These are phyloP conservation scores for Amphiura filiformis DNA, from an alignment of 35 echinoderm and acorn worm genomes.

Conservation along the genomic window DNA sequence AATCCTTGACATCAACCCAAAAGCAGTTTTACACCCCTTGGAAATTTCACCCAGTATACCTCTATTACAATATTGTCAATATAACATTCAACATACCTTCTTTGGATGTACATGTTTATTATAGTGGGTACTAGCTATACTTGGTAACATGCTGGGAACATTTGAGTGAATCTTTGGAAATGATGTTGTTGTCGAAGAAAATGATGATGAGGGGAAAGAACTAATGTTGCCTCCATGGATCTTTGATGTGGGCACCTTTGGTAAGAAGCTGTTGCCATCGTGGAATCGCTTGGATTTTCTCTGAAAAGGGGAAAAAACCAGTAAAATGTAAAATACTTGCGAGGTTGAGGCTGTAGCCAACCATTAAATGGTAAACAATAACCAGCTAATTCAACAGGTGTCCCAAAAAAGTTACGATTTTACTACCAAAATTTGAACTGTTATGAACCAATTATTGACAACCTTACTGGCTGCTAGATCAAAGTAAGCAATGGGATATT, in stretches of 20 bases:
- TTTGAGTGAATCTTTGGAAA: slow-evolving; percentile 96
- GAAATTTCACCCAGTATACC: too few species aligned
- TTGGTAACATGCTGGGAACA: slow-evolving; percentile 84
- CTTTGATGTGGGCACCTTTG: slow-evolving; percentile 75
- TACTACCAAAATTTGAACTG: too few species aligned
- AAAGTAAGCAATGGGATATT: too few species aligned
- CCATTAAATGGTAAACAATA: too few species aligned
- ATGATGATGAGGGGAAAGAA: slow-evolving; percentile 56
- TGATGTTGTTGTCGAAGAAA: slow-evolving; percentile 54
- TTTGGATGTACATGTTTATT: slow-evolving; percentile 70
- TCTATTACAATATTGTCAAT: too few species aligned
- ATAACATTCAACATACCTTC: slow-evolving; percentile 77
- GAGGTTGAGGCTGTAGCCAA: too few species aligned
- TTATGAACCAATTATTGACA: too few species aligned
- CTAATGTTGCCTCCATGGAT: slow-evolving; percentile 45
- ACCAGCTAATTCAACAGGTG: too few species aligned
- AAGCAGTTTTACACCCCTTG: too few species aligned
- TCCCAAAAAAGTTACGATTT: too few species aligned
- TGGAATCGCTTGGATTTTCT: slow-evolving; percentile 58
- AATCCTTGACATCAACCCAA: too few species aligned
- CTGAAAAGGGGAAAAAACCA: slow-evolving; percentile 39
- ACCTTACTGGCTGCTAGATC: too few species aligned
- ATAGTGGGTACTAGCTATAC: slow-evolving; percentile 95
- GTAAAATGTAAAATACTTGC: neutral
- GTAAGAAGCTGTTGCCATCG: slow-evolving; percentile 55